A percentile compares a stretch with the other conserved stretches of the same genome.
Conservation (phyloP, 2,797 vertebrate species). For the Onychomys torridus region DNA sequence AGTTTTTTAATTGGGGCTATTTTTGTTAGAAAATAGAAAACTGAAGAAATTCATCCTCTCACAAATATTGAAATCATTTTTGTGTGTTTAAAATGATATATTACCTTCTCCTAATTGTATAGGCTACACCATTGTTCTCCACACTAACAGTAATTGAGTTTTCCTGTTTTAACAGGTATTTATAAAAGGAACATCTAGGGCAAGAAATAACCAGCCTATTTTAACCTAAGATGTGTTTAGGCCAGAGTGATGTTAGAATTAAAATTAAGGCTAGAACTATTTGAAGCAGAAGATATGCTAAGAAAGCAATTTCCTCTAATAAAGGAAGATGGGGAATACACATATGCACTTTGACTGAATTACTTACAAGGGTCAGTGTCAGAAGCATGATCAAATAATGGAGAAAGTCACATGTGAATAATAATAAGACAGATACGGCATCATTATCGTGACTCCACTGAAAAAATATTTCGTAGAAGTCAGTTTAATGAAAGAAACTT, state of each 20-base stretch:
- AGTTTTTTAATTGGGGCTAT: not conserved
- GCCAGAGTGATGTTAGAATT: not conserved
- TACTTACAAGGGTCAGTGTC: not conserved
- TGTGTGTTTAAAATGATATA: not conserved
- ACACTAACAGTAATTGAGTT: not conserved
- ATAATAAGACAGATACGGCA: not conserved
- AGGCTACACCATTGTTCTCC: not conserved
- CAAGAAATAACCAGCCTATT: not conserved
- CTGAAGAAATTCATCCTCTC: not conserved
- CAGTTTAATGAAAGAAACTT: not conserved
- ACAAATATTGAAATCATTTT: not conserved
- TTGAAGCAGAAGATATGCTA: not conserved
- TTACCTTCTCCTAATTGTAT: not conserved
- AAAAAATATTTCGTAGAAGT: not conserved
- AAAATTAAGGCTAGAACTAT: not conserved
- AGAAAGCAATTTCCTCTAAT: not conserved
- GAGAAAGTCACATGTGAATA: not conserved
- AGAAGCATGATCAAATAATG: not conserved
- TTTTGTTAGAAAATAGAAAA: conserved; percentile 6
- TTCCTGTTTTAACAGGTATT: not conserved
- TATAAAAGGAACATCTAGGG: conserved; percentile 40
- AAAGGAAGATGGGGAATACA: not conserved
- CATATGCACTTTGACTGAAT: not conserved
- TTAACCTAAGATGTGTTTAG: not conserved
- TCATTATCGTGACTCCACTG: conserved; percentile 5